Evolutionary conservation across 2,113 vertebrate species (phyloP).

Genomic region (Falco punctatus): DNA sequence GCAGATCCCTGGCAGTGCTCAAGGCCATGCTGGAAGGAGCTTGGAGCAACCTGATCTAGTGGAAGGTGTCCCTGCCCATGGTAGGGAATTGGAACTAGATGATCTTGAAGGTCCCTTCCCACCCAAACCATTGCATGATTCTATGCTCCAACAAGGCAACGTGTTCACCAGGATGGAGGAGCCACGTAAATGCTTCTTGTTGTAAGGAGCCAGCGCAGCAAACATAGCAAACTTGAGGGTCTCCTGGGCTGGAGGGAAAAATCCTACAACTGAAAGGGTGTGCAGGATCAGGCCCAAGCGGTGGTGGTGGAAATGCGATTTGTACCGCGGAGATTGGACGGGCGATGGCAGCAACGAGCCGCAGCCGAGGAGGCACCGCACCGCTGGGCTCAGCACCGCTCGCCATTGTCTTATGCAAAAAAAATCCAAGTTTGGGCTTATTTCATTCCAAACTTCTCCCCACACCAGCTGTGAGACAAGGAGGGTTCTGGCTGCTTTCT

Average conservation of each 20-base stretch:
- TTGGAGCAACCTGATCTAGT: no score
- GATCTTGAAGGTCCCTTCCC: no score
- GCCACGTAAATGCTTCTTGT: rapidly evolving
- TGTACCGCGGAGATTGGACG: background rate
- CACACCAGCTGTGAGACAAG: background rate
- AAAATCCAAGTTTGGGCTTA: background rate
- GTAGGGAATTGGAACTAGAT: no score
- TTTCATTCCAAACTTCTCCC: background rate
- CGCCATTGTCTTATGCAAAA: background rate
- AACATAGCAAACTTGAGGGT: background rate
- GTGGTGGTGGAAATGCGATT: rapidly evolving
- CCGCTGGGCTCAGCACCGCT: background rate
- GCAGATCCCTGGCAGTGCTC: no score
- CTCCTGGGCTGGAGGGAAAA: background rate
- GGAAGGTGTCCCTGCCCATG: no score
- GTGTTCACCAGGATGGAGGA: rapidly evolving
- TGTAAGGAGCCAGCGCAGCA: rapidly evolving
- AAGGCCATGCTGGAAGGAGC: no score
- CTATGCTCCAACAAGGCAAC: rapidly evolving
- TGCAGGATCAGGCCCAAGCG: background rate
- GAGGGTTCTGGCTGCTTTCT: background rate
- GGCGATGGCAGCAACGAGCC: slow-evolving; percentile 54
- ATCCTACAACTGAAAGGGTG: rapidly evolving
- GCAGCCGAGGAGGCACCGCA: rapidly evolving
- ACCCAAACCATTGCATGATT: no score